Conservation (phyloP, 2,888 invertebrate genomes). For the Sympetrum striolatum region DNA sequence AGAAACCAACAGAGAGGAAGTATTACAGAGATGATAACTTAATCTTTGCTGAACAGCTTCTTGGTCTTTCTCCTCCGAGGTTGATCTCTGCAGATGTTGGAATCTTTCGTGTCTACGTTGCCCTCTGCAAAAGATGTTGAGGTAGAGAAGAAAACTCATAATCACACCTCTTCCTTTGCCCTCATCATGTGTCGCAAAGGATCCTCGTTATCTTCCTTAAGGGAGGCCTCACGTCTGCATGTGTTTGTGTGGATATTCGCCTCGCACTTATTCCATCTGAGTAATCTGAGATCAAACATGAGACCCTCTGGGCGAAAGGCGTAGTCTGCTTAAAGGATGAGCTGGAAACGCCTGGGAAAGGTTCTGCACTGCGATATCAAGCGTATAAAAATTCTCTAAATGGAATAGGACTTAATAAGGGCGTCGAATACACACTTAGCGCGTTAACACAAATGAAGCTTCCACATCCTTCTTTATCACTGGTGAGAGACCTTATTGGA, state of each 20-base stretch:
- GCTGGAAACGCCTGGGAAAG: background rate
- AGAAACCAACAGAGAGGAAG: too few relatives aligned
- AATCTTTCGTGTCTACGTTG: too few relatives aligned
- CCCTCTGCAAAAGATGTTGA: background rate
- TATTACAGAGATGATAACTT: too few relatives aligned
- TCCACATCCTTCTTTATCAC: too few relatives aligned
- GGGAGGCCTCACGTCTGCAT: background rate
- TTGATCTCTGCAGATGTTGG: too few relatives aligned
- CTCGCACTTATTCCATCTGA: background rate
- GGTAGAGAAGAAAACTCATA: background rate
- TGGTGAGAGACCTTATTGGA: too few relatives aligned
- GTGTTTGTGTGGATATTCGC: background rate
- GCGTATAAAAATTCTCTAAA: too few relatives aligned
- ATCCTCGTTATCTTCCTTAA: background rate
- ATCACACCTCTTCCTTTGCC: background rate
- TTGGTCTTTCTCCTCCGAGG: too few relatives aligned
- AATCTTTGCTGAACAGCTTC: too few relatives aligned
- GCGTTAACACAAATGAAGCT: too few relatives aligned
- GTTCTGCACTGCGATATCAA: background rate
- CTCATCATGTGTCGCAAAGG: background rate
- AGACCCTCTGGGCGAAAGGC: background rate
- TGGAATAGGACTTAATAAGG: too few relatives aligned
- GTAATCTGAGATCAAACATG: slow-evolving; percentile 7
- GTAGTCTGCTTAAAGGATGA: background rate
- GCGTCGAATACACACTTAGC: too few relatives aligned